Evolutionary conservation across 2,888 invertebrate species (phyloP), one percentile per base, ranked within the genome.

Genomic region (Mylabris sibirica): DNA sequence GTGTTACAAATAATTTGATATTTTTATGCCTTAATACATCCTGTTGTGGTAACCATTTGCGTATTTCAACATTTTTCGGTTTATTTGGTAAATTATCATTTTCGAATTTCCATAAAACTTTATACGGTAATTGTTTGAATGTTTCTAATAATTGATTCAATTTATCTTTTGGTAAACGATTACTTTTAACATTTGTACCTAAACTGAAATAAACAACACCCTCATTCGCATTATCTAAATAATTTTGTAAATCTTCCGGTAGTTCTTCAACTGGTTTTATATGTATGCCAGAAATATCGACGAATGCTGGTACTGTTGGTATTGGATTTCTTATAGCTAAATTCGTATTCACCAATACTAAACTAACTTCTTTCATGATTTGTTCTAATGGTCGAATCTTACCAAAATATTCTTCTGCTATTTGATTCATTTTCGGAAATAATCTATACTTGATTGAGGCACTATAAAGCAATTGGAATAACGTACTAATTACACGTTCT

Each of bases 61-160:
- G 72, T 14, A 85, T 77, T 66, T 78, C 76, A 1, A 87, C 83
- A 75, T 87, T 87, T 11, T 76, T 69, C 0, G 84, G 80, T 67
- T 80, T 75, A 35, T 75, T 77, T 3, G 76, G 74, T 35, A 83
- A 60, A 26, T 74, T 57, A 20, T 83, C 83, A 1, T 76, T 77
- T 17, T 86, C 86, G 76, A 81, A 85, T 78, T 86, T 87, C 85
- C 85, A 86, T 3, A 87, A 68, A 20, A 87, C 79, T 63, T 81
- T 82, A 69, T 85, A 85, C 1, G 85, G 83, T n/a, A 86, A 68
- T 70, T 82, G 76, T 0, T 81, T 67, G 65, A 87, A 84, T 4
- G 82, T 81, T 22, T 79, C 75, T 4, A 84, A 34, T 24, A 86
- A 75, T 6, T 75, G 76, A 20, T 82, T 71, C 6, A 79, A 62